Conservation (phyloP, 64 coral and sea anemone species). For the Montipora cactus region DNA sequence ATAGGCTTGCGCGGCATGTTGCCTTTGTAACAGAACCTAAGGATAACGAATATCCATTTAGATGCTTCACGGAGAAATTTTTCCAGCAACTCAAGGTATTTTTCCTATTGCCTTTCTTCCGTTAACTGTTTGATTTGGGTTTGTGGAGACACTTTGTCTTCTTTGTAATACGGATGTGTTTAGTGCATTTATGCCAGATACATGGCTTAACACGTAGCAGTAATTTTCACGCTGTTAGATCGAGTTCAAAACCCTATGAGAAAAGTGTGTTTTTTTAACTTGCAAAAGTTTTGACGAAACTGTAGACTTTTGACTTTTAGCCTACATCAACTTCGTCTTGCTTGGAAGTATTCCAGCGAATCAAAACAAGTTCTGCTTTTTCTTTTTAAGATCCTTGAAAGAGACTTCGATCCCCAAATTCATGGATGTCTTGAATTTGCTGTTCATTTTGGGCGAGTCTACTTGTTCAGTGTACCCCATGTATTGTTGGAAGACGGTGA, state of each 20-base stretch:
- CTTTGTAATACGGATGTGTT: background rate
- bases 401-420: constrained; percentile 67
- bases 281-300: too few species aligned
- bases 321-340: too few species aligned
- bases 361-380: too few species aligned
- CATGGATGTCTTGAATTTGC: constrained; percentile 84
- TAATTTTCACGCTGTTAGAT: too few species aligned
- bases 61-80: constrained; percentile 56
- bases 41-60: background rate
- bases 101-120: background rate
- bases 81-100: constrained; percentile 57
- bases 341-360: too few species aligned
- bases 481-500: constrained; percentile 86
- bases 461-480: constrained; percentile 86
- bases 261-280: too few species aligned
- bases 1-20: constrained; percentile 14
- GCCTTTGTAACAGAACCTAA: background rate
- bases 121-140: too few species aligned
- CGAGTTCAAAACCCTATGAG: too few species aligned
- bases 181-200: too few species aligned
- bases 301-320: background rate
- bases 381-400: constrained; percentile 46
- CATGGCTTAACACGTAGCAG: too few species aligned
- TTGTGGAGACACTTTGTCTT: too few species aligned
- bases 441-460: constrained; percentile 96